Evolutionary conservation across 64 coral and sea anemone genomes (phyloP).

Genomic region (Pocillopora damicornis): DNA sequence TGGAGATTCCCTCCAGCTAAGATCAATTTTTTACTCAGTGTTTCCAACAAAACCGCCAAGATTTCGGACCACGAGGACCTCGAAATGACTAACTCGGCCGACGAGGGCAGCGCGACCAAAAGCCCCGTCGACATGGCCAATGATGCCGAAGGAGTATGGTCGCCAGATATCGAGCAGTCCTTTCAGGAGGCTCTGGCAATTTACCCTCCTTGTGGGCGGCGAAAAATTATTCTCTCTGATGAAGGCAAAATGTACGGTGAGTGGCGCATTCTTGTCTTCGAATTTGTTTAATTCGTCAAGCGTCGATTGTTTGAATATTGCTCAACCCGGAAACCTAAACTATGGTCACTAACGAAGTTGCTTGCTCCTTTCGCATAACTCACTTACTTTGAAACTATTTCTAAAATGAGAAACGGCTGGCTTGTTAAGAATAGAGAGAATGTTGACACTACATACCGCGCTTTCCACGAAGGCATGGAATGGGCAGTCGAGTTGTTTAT

Average conservation of each 20-base stretch:
- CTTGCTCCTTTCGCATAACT: background rate
- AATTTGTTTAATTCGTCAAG: conserved; percentile 23
- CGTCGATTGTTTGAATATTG: background rate
- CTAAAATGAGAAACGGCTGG: background rate
- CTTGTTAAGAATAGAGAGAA: background rate
- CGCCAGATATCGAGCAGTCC: conserved; percentile 97
- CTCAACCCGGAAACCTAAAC: conserved; percentile 45
- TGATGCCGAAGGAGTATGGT: conserved; percentile 99
- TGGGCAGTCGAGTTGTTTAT: conserved; percentile 35
- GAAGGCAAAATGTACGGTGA: conserved; percentile 99
- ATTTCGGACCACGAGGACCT: conserved; percentile 83
- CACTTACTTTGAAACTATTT: background rate
- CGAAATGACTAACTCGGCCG: conserved; percentile 87
- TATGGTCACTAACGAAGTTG: background rate
- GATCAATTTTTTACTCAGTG: conserved; percentile 36
- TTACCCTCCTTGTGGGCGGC: conserved; percentile 95
- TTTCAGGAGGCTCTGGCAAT: conserved; percentile 99
- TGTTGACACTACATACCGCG: conserved; percentile 17
- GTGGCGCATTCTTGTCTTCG: conserved; percentile 7
- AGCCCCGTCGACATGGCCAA: conserved; percentile 97
- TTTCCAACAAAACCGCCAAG: conserved; percentile 70
- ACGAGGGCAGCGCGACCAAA: conserved; percentile 92
- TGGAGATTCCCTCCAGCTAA: conserved; percentile 48
- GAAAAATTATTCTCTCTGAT: conserved; percentile 99
- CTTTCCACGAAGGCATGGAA: conserved; percentile 25